phyloP scores from a whole-genome alignment of 2,888 invertebrate species.

The Gymnosoma rotundatum region DNA sequence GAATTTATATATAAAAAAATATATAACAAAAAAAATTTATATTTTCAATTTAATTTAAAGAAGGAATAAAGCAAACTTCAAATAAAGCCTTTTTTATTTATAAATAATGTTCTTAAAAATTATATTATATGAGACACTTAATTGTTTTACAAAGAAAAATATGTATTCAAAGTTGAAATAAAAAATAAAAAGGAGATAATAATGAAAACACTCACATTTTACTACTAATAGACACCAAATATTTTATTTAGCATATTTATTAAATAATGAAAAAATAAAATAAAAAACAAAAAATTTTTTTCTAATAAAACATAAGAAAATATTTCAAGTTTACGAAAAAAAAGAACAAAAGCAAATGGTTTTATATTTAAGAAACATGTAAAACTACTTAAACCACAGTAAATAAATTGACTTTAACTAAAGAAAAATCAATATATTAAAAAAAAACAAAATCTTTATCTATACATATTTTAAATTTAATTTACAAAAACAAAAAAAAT shows the following conservation, averaged over 20 bases:
- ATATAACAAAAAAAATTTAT: slow-evolving; percentile 31
- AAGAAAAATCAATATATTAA: slow-evolving; percentile 12
- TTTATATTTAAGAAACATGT: slow-evolving; percentile 46
- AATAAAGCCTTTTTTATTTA: slow-evolving; percentile 60
- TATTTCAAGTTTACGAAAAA: slow-evolving; percentile 55
- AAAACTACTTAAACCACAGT: slow-evolving; percentile 50
- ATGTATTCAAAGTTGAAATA: slow-evolving; percentile 53
- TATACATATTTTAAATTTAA: slow-evolving; percentile 65
- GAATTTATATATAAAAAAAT: slow-evolving; percentile 75
- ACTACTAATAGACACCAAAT: slow-evolving; percentile 67
- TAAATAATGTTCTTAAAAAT: slow-evolving; percentile 45
- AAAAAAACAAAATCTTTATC: slow-evolving; percentile 54
- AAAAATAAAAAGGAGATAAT: slow-evolving; percentile 55
- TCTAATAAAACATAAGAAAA: slow-evolving; percentile 43
- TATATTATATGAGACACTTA: slow-evolving; percentile 24
- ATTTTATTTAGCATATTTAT: slow-evolving; percentile 63
- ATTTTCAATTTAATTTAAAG: slow-evolving; percentile 44
- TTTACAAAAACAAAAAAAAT: slow-evolving; percentile 55
- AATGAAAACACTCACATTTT: slow-evolving; percentile 60
- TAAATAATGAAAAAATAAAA: slow-evolving; percentile 32
- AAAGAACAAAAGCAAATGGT: slow-evolving; percentile 49
- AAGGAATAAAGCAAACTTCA: slow-evolving; percentile 34
- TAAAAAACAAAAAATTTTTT: background rate
- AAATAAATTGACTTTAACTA: slow-evolving; percentile 58
- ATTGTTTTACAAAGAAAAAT: slow-evolving; percentile 55